Evolutionary conservation across 2,113 vertebrate genomes (phyloP).

Genomic region (Pristiophorus japonicus): DNA sequence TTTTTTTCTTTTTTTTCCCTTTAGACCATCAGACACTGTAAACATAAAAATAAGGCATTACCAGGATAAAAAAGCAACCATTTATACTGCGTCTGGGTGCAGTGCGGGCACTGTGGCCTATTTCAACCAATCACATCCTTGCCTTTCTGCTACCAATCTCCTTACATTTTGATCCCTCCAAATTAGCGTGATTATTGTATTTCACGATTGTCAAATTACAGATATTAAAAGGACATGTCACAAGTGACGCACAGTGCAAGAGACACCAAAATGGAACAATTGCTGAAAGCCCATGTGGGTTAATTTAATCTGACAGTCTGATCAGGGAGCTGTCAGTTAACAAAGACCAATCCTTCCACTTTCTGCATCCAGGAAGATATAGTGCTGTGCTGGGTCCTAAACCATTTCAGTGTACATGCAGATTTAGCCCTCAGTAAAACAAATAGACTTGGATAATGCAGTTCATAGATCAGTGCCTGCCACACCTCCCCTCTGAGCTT

Average conservation of each 20-base stretch:
- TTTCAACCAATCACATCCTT: not conserved
- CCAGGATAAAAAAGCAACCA: not conserved
- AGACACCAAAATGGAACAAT: not conserved
- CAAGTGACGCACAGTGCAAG: not conserved
- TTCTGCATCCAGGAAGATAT: not conserved
- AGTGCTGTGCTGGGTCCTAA: not conserved
- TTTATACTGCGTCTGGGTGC: not conserved
- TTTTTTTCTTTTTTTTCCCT: too few relatives aligned
- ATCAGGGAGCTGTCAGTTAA: not conserved
- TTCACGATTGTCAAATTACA: not conserved
- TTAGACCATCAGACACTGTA: not conserved
- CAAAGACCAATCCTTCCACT: not conserved
- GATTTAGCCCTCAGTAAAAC: not conserved
- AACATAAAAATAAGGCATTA: not conserved
- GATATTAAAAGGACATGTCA: not conserved
- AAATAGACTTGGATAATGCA: not conserved
- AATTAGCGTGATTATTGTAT: not conserved
- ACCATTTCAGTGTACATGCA: not conserved
- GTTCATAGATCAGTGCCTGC: not conserved
- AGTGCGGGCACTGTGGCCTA: not conserved
- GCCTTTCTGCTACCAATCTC: not conserved
- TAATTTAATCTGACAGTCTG: not conserved
- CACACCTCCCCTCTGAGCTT: not conserved
- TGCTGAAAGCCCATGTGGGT: not conserved
- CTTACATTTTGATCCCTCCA: not conserved